Base-by-base conservation (phyloP, 2,797 vertebrate genomes). In the Xenentodon cancila region DNA sequence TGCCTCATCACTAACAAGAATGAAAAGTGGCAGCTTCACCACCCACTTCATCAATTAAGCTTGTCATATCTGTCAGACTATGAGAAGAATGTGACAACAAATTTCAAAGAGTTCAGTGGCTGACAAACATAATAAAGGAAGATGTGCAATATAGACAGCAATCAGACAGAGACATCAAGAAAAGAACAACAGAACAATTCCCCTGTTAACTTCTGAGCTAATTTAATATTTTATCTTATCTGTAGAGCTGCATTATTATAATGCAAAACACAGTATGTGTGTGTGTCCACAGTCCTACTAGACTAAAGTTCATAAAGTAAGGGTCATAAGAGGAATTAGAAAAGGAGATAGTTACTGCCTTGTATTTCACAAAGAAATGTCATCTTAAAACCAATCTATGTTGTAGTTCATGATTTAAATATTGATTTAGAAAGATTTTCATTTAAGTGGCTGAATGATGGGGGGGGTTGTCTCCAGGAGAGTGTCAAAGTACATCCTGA, bases 1-100 rank as follows among this genome's bases (percentile, higher is more conserved):
- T 0, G 13, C 67, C 53, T 64, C 18, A 62, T 64, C 50, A 55
- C 34, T 34, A 58, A 37, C 40, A 71, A 42, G 55, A 53, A 46
- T 71, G 15, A 45, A 57, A 69, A 46, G 32, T 45, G 46, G 42
- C 55, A 58, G 42, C 53, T 68, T 27, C 51, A 59, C 48, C 16
- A 45, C 59, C 52, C 19, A 30, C 64, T 60, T 46, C 34, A 61
- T 77, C 37, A 64, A 34, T 79, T 59, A 64, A 54, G 52, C 62
- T 51, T 61, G 34, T 70, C 52, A 55, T 55, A 21, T 47, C 50
- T 55, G 27, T 45, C 40, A 57, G 44, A 45, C 42, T 57, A 15
- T 54, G 34, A 64, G 37, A 50, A 68, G 9, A 62, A 54, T 49
- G 42, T 57, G 42, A 21, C 9, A 55, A 53, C 51, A 64, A 51